Base-by-base conservation (phyloP, 2,113 vertebrate species). In the Malaclemys terrapin region DNA sequence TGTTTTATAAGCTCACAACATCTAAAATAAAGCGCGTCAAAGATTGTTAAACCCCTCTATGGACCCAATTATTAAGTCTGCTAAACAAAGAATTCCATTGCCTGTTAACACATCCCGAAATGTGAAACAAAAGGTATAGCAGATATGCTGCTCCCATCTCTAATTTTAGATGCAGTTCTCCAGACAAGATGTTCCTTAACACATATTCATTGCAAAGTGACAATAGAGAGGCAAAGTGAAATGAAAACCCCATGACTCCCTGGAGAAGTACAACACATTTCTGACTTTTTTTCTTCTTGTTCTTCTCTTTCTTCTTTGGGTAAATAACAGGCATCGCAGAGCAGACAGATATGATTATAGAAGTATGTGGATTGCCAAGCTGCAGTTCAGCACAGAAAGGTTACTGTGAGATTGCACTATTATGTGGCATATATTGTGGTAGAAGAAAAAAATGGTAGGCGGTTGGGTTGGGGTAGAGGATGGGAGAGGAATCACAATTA, bases 1-100 rank as follows among this genome's bases (percentile, higher is more conserved):
- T 45, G 35, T 42, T 62, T 90, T 76, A 94, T 96, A 88, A 91
- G 35, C 88, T 20, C 38, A 85, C 56, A 42, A 42, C 65, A 85
- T 42, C 80, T 52, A 20, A 92, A 80, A 89, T 52, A 89, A 84
- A 90, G 80, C 25, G 5, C 83, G 81, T 85, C 54, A 10, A 54
- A 96, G 54, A 84, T 13, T 75, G 84, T 62, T 82, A 89, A 54
- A 16, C 42, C 89, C 95, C 85, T 84, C 93, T 52, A 90, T 0
- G 10, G 42, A 91, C 20, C 47, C 69, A 47, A 16, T 56, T 56
- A 94, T 17, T 52, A 1, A 38, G 29, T 10, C 80, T 90, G 79
- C 35, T 84, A 92, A 69, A 90, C 87, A 93, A 96, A 96, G 9
- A 87, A 76, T 81, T 78, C 52, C 16, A 0, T 42, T 20, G 69